Conservation (phyloP, 2,888 invertebrate genomes). For the Ichneumon xanthorius region DNA sequence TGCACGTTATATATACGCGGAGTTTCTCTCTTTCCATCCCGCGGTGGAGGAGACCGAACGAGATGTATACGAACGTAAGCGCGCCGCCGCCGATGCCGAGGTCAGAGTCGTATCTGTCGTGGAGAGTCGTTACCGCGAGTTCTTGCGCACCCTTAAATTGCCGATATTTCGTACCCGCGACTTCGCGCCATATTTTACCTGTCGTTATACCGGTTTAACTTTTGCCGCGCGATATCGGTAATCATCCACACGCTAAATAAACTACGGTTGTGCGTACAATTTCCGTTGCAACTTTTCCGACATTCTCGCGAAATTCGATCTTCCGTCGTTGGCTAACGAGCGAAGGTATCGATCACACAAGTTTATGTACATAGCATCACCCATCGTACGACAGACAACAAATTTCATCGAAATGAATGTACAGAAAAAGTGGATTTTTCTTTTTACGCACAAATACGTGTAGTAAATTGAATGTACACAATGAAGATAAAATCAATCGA, state of each 20-base stretch:
- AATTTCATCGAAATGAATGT: too few species aligned
- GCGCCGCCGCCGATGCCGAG: constrained; percentile 55
- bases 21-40: constrained; percentile 49
- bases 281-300: constrained; percentile 7
- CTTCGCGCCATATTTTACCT: constrained; percentile 73
- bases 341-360: neutral
- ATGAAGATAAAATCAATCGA: too few species aligned
- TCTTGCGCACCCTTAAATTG: constrained; percentile 72
- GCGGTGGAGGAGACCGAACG: constrained; percentile 37
- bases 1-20: constrained; percentile 18
- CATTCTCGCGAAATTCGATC: neutral
- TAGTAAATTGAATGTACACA: too few species aligned
- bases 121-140: constrained; percentile 69
- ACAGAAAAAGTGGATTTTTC: too few species aligned
- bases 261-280: constrained; percentile 38
- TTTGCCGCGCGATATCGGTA: constrained; percentile 36
- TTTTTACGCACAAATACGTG: too few species aligned
- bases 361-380: too few species aligned
- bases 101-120: constrained; percentile 72
- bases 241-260: constrained; percentile 56
- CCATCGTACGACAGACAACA: too few species aligned
- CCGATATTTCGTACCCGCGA: constrained; percentile 70
- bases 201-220: constrained; percentile 70
- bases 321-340: neutral
- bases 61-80: constrained; percentile 47